Percentiles rank a stretch among this genome's conserved stretches.
These are phyloP conservation scores for Mythimna pallens DNA, from an alignment of 2,888 invertebrate genomes.

Conservation along the genomic window DNA sequence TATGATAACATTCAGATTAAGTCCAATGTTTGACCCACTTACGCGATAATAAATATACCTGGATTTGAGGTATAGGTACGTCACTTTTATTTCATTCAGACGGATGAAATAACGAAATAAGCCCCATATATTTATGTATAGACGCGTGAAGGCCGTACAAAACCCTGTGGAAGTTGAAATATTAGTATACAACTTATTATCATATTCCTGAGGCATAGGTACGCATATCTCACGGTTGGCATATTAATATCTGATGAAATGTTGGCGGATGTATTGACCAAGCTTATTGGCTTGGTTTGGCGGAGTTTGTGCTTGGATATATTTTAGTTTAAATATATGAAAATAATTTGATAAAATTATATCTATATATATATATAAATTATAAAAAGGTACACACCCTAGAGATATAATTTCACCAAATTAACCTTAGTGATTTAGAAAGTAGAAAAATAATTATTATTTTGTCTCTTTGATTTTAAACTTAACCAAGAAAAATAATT, in stretches of 20 bases:
- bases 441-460: neutral
- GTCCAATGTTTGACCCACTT: neutral
- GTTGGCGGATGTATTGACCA: slow-evolving; percentile 45
- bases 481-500: too few species aligned
- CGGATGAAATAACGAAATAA: slow-evolving; percentile 53
- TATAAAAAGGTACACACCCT: neutral
- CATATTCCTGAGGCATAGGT: slow-evolving; percentile 53
- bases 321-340: slow-evolving; percentile 6
- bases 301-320: slow-evolving; percentile 13
- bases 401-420: too few species aligned
- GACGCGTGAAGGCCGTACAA: slow-evolving; percentile 40
- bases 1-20: slow-evolving; percentile 9
- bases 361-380: too few species aligned
- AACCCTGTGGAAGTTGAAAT: slow-evolving; percentile 59
- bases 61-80: slow-evolving; percentile 27
- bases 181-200: slow-evolving; percentile 55
- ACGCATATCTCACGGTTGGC: slow-evolving; percentile 49
- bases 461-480: neutral
- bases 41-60: slow-evolving; percentile 8
- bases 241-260: slow-evolving; percentile 61
- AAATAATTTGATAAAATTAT: slow-evolving; percentile 1
- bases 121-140: slow-evolving; percentile 39
- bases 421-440: neutral
- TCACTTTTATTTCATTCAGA: slow-evolving; percentile 30
- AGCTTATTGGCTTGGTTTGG: slow-evolving; percentile 23